Evolutionary conservation across 2,888 invertebrate genomes (phyloP), one percentile per base, ranked within the genome.

Genomic region (Neelides folsomi): DNA sequence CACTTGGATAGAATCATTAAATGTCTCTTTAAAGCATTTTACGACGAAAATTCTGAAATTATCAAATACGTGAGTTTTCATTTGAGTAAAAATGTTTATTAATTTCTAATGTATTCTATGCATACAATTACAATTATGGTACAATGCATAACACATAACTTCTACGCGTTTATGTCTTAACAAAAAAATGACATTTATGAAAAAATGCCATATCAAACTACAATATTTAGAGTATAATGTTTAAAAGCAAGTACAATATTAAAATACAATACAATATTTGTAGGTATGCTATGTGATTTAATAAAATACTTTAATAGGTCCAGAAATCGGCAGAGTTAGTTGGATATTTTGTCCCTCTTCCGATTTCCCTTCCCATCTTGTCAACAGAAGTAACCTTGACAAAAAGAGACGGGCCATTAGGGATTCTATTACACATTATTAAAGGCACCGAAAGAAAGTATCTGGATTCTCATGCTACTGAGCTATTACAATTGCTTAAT

Each of bases 331-430:
- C 83, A 0, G 79, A 82, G 67, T 71, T 84, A 47, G 76, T 86
- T 58, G 87, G 86, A 10, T 79, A 81, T 66, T 88, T 88, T 71
- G 80, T 87, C 43, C 73, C 74, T 0, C 71, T 82, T 52, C 76
- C 80, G 0, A 77, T 78, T 3, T 70, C 82, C 50, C 79, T 81
- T 58, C 74, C 75, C 48, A 49, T 62, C 10, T 35, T 62, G 1
- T 13, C 35, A 1, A 44, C 52, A 1, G 34, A 18, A 10, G 40
- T 58, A 18, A 49, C 42, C 5, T 20, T 51, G 35, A 41, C 47
- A 15, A 20, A 73, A 10, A 72, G 73, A 49, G 67, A 68, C 55
- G 77, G 77, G 1, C 76, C 77, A 45, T 70, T 85, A 4, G 68
- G 74, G 20, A 76, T 83, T 9, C 71, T 84, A 27, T 73, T 79